Percentiles rank a stretch among this genome's conserved stretches.
These are phyloP conservation scores for Trichechus manatus DNA, from an alignment of 2,113 vertebrate species.

Conservation along the genomic window DNA sequence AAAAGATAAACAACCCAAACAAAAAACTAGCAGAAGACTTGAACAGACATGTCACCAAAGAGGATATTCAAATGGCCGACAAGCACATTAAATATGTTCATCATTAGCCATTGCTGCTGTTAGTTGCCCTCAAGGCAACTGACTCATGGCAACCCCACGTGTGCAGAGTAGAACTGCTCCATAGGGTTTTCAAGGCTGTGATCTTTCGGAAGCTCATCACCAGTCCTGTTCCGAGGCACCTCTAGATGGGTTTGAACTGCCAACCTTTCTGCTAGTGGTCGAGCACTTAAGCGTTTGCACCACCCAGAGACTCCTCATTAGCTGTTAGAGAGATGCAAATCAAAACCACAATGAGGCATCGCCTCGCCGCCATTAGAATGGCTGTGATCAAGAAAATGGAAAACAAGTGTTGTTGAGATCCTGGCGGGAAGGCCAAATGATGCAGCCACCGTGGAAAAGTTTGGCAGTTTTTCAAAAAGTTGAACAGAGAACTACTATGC, in stretches of 20 bases:
- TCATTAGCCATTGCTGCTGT: not conserved
- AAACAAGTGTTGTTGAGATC: not conserved
- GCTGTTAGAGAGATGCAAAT: not conserved
- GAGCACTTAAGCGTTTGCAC: not conserved
- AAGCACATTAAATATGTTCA: not conserved
- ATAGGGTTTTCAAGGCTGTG: not conserved
- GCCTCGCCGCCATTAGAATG: not conserved
- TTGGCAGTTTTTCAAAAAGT: not conserved
- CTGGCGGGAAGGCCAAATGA: not conserved
- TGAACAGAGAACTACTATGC: not conserved
- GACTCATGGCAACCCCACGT: not conserved
- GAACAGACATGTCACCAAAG: not conserved
- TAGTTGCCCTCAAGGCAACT: too few species aligned
- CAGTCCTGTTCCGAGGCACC: not conserved
- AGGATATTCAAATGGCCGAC: too few species aligned
- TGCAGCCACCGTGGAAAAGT: not conserved
- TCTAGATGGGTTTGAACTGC: not conserved
- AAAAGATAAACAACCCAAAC: not conserved
- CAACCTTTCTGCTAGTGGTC: not conserved
- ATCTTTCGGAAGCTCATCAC: fast-evolving
- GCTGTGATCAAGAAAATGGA: not conserved
- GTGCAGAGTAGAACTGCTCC: not conserved
- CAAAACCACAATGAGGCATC: not conserved
- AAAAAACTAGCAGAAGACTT: not conserved
- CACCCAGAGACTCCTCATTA: not conserved